Evolutionary conservation across 2,113 vertebrate species (phyloP).

Genomic region (Diphyllodes magnificus): DNA sequence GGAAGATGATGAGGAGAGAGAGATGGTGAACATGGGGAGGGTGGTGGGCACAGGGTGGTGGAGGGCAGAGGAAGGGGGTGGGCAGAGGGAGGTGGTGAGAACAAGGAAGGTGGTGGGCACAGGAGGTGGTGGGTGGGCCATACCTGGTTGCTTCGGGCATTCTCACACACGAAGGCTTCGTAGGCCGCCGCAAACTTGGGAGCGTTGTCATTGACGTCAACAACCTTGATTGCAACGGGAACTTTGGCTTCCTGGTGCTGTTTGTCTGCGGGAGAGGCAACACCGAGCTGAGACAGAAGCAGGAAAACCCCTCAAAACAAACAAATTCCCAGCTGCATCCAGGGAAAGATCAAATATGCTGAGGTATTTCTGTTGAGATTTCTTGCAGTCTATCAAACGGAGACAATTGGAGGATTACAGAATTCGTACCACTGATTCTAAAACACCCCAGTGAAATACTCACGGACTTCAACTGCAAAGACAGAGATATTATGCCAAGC

Average conservation of each 20-base stretch:
- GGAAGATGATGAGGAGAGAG: background rate
- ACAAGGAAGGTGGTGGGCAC: background rate
- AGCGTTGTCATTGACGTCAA: constrained; percentile 90
- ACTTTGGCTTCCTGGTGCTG: constrained; percentile 92
- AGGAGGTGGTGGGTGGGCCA: background rate
- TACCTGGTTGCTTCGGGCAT: constrained; percentile 84
- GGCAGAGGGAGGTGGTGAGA: no score
- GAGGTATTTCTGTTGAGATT: background rate
- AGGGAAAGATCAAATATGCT: background rate
- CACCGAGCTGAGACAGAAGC: background rate
- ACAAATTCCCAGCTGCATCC: background rate
- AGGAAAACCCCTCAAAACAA: background rate
- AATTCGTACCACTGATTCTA: background rate
- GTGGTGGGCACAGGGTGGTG: background rate
- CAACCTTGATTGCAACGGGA: constrained; percentile 87
- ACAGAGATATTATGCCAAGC: constrained; percentile 96
- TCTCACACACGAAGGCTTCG: constrained; percentile 92
- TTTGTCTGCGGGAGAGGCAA: constrained; percentile 74
- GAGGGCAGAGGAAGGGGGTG: background rate
- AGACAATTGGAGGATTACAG: background rate
- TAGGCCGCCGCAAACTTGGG: constrained; percentile 88
- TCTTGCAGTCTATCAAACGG: background rate
- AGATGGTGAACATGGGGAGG: no score
- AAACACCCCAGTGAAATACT: constrained; percentile 54
- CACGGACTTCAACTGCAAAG: constrained; percentile 88